phyloP scores from a whole-genome alignment of 1,140 invertebrate genomes.

The Lethocerus indicus region DNA sequence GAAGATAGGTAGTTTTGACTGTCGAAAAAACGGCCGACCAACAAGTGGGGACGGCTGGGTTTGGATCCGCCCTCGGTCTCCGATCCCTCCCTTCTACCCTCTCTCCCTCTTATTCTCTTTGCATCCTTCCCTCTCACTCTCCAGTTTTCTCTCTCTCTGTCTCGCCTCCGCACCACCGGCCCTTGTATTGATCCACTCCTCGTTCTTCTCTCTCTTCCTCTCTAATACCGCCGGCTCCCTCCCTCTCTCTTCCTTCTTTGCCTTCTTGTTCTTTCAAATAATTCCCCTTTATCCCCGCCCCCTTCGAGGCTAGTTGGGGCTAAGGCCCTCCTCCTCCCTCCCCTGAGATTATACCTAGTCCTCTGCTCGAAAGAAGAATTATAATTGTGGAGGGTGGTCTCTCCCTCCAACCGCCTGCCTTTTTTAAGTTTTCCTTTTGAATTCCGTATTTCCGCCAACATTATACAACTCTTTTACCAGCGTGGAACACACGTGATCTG shows the following conservation, averaged over 20 bases:
- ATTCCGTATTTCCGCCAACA: too few species aligned
- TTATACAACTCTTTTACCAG: too few species aligned
- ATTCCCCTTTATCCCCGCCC: neutral
- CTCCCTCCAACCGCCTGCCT: too few species aligned
- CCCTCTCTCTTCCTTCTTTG: neutral
- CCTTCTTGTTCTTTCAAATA: neutral
- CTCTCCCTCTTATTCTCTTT: neutral
- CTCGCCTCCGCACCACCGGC: slow-evolving; percentile 18
- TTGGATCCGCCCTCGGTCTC: neutral
- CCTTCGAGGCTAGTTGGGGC: too few species aligned
- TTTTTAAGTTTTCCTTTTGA: too few species aligned
- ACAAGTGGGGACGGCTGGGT: neutral
- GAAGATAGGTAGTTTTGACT: too few species aligned
- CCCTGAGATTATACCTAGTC: too few species aligned
- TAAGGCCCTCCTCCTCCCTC: too few species aligned
- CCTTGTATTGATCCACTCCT: neutral
- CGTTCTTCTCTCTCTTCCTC: slow-evolving; percentile 7
- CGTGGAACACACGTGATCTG: too few species aligned
- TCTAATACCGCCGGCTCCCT: slow-evolving; percentile 10
- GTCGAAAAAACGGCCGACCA: too few species aligned
- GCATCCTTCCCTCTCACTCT: neutral
- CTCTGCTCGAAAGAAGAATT: too few species aligned
- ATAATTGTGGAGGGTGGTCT: too few species aligned
- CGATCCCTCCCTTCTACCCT: neutral
- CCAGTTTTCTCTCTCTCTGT: neutral